Base-by-base conservation (phyloP, 2,113 vertebrate species). In the Polypterus bichir region DNA sequence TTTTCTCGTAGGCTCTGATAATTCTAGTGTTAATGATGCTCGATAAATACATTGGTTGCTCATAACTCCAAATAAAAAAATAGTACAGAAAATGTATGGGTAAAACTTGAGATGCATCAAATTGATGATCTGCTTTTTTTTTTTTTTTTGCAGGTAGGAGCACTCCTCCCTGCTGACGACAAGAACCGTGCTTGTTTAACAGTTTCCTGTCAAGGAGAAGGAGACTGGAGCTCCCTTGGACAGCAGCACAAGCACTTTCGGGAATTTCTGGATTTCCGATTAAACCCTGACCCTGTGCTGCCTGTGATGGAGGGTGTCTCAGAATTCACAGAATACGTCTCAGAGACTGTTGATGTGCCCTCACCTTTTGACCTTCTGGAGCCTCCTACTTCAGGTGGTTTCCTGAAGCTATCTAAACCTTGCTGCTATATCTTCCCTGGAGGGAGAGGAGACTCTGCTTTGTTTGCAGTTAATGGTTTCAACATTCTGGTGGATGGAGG, bases 341-440 rank as follows among this genome's bases (percentile, higher is more conserved):
- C 95, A 1, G 95, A 99, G 76, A 97, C 94, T 0, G 93, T 95
- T 64, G 92, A 98, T 0, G 87, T 94, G 57, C 90, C 92, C 0
- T 97, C 95, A 3, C 92, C 96, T 3, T 98, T 99, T 73, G 95
- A 99, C 65, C 89, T 97, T 7, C 79, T 99, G 66, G 95, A 99
- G 70, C 90, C 96, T 1, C 96, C 96, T 3, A 95, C 90, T n/a
- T 99, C 96, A 2, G 96, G 96, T 62, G 96, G 96, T 8, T 99
- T 99, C 69, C 79, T 99, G 71, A 99, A 99, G 69, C 84, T 99
- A 65, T 99, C 96, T 64, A 97, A 97, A 64, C 94, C 96, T 60
- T 99, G 96, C 78, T 99, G 96, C 79, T 99, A 99, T 71, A 96
- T 99, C 71, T 99, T 99, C 69, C 96, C 96, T 2, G 96, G 95